Evolutionary conservation across 2,888 invertebrate genomes (phyloP).

Genomic region (Drosophila siamana): DNA sequence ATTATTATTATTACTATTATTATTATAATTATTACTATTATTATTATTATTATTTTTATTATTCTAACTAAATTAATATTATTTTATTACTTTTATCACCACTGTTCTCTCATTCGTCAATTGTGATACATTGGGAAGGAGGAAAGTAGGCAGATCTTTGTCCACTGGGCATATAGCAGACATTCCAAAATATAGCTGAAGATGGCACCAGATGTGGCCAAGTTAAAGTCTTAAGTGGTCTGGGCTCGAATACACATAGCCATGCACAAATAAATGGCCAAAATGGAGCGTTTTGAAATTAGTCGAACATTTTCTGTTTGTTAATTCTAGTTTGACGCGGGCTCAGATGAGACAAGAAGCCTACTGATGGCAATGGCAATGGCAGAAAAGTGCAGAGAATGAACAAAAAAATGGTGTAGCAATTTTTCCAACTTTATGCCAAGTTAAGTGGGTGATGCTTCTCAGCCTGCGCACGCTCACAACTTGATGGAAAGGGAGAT

Average conservation of each 20-base stretch:
- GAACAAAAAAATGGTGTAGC: conserved; percentile 49
- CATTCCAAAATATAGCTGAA: conserved; percentile 37
- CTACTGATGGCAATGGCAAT: conserved; percentile 69
- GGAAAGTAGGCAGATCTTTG: conserved; percentile 16
- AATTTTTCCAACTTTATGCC: conserved; percentile 74
- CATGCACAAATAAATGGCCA: conserved; percentile 8
- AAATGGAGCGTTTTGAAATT: conserved; percentile 55
- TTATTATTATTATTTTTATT: too few species aligned
- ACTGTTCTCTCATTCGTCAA: conserved; percentile 25
- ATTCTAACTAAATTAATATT: too few species aligned
- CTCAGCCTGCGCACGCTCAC: conserved; percentile 45
- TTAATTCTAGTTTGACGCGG: conserved; percentile 56
- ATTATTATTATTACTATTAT: too few species aligned
- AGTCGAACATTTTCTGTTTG: conserved; percentile 46
- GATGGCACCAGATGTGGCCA: conserved; percentile 70
- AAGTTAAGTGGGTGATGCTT: conserved; percentile 75
- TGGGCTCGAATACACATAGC: conserved; percentile 30
- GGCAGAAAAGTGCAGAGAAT: conserved; percentile 26
- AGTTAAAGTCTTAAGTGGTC: conserved; percentile 64
- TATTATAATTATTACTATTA: too few species aligned
- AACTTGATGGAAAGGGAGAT: conserved; percentile 15
- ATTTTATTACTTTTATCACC: neutral
- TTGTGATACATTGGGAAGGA: conserved; percentile 6
- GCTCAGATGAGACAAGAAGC: conserved; percentile 50
- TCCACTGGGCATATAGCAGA: conserved; percentile 15